Evolutionary conservation across 2,113 vertebrate species (phyloP), one percentile per base, ranked within the genome.

Genomic region (Elephantulus edwardii): DNA sequence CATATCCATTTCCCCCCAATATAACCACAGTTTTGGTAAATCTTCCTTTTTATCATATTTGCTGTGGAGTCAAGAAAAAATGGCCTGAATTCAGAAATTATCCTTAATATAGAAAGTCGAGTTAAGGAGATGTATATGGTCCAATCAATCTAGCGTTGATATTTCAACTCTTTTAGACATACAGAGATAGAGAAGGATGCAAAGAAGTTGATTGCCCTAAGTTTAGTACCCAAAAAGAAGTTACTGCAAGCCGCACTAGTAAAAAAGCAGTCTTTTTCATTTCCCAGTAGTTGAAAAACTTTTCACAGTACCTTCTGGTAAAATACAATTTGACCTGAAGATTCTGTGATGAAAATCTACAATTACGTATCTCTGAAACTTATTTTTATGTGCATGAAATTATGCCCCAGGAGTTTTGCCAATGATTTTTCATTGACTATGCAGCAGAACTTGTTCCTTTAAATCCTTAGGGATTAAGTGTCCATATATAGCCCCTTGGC

Each of bases 391-490:
- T 66, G 19, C 50, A 87, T 40, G 35, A 83, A 90, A 86, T 30
- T 38, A 79, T n/a, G 64, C 24, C 5, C 50, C 30, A 40, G 48
- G 82, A 91, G 62, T 44, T 77, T 62, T 50, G 44, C 58, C 80
- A 78, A 35, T 44, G n/a, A 54, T 8, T 88, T 94, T 83, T 89
- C 26, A 60, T 62, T 89, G 76, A 46, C 81, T 72, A 60, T n/a
- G n/a, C n/a, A 80, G 40, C 60, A 77, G 62, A 91, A 42, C 10
- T 52, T 71, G 33, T 17, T 87, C 46, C 48, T 72, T 58, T 24
- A 92, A 90, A 91, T 90, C 52, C 75, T 64, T 81, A 48, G 7
- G 72, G 83, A 76, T 54, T 89, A 85, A 75, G 19, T 54, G 68
- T 70, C 52, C 42, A 50, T 44, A 33, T 66, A 68, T 68, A 89